phyloP scores from a whole-genome alignment of 2,113 vertebrate genomes.

The Damaliscus lunatus region DNA sequence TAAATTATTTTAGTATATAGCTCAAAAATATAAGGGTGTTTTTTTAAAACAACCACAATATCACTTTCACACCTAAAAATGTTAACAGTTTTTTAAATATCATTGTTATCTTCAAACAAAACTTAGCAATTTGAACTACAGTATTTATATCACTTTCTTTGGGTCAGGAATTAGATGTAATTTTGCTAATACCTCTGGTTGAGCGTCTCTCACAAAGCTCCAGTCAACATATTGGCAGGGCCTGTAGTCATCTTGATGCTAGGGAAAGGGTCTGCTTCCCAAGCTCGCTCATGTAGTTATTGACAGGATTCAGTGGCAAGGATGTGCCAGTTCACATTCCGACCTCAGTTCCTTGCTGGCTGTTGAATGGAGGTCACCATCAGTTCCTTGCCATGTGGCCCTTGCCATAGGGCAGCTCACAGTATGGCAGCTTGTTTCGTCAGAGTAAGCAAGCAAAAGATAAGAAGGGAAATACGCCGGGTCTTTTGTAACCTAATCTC shows the following conservation, averaged over 20 bases:
- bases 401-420: not conserved
- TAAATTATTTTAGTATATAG: constrained; percentile 16
- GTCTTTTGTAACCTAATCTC: not conserved
- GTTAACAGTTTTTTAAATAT: not conserved
- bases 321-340: not conserved
- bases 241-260: not conserved
- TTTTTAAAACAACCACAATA: constrained; percentile 5
- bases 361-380: not conserved
- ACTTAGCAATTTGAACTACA: not conserved
- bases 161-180: not conserved
- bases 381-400: not conserved
- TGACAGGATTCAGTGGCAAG: not conserved
- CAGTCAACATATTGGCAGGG: not conserved
- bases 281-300: not conserved
- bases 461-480: not conserved
- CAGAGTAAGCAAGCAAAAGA: not conserved
- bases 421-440: not conserved
- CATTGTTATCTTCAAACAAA: not conserved
- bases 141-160: not conserved
- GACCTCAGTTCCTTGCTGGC: not conserved
- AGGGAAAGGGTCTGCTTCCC: not conserved
- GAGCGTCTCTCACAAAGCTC: not conserved
- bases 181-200: not conserved
- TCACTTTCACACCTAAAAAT: constrained; percentile 17
- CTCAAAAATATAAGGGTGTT: not conserved